Evolutionary conservation across 2,113 vertebrate genomes (phyloP), one percentile per base, ranked within the genome.

Genomic region (Phaetusa simplex): DNA sequence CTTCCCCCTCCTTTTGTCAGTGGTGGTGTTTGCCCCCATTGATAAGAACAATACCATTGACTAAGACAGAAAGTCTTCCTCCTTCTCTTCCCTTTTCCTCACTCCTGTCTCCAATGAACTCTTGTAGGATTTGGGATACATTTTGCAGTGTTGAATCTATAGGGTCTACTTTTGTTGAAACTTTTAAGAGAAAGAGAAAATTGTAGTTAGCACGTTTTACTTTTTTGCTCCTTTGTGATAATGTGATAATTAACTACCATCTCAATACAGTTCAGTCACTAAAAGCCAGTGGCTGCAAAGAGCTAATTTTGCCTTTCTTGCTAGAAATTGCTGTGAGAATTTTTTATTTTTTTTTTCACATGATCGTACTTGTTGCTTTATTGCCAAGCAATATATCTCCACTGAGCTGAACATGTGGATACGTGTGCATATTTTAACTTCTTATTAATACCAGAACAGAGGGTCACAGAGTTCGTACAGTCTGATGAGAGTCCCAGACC

Each of bases 11-110:
- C 9, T 69, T 50, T 66, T 59, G 12, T 6, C 55, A 15, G 2
- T 66, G 10, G 0, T 53, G 21, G 0, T 56, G 3, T 40, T 30
- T 3, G 7, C 4, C 7, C 7, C 12, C 27, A 5, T 14, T 29
- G 45, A 23, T 82, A 52, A 70, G 61, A 88, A 11, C 22, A 77
- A 61, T 24, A 43, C 9, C 14, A 62, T 13, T 76, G 43, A 70
- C 50, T 72, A 53, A 52, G 32, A 43, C 8, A 58, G 30, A 59
- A 81, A 34, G 8, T 3, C 3, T 89, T 70, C 17, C 18, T 52
- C 21, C 18, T 94, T 71, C 9, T 66, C 9, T 50, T 50, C 14
- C 3, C 69, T 81, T 52, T 8, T 10, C 7, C 18, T 3, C 0
- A 9, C 12, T 43, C 5, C 64, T 47, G 3, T 50, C 8, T 58